These are phyloP conservation scores for Butorides virescens DNA, from an alignment of 2,113 vertebrate genomes.

Conservation along the genomic window DNA sequence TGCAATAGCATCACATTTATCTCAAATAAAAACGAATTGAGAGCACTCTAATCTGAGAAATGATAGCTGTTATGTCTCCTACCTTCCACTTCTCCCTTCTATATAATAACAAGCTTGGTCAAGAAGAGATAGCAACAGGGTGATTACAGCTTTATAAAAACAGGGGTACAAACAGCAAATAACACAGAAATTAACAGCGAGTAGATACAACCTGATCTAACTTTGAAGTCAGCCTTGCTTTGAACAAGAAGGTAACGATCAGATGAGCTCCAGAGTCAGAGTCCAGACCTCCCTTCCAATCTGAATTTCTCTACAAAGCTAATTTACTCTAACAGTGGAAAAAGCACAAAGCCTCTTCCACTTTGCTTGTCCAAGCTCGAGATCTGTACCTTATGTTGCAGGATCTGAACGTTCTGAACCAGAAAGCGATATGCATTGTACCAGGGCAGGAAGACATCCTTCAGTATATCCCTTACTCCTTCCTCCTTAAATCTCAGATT, in stretches of 20 bases:
- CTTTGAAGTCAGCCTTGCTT: neutral
- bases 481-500: constrained; percentile 98
- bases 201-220: neutral
- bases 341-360: neutral
- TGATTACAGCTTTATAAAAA: neutral
- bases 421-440: constrained; percentile 98
- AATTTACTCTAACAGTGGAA: neutral
- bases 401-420: constrained; percentile 88
- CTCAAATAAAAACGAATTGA: neutral
- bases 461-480: constrained; percentile 91
- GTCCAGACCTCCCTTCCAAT: neutral
- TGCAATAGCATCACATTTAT: neutral
- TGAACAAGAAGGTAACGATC: neutral
- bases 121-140: neutral
- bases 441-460: constrained; percentile 98
- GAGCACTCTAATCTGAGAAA: neutral
- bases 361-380: accelerated
- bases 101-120: neutral
- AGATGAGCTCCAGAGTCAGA: neutral
- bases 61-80: neutral
- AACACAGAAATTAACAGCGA: neutral
- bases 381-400: constrained; percentile 83
- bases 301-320: neutral
- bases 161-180: neutral
- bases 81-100: neutral